A percentile compares a stretch with the other conserved stretches of the same genome.
These are phyloP conservation scores for Charaxes varanes DNA, from an alignment of 1,140 invertebrate species.

Conservation along the genomic window DNA sequence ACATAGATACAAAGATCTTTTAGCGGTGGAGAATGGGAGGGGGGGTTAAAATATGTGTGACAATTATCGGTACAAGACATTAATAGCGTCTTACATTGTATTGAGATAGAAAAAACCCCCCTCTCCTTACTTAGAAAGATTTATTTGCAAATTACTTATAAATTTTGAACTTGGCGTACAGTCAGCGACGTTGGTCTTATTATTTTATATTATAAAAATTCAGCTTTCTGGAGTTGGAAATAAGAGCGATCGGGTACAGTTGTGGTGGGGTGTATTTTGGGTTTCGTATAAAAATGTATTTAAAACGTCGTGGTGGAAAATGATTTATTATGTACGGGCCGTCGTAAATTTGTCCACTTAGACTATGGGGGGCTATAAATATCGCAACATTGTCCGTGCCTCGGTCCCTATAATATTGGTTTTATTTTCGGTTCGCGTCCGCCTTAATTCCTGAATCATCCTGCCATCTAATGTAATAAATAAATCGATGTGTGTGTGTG, in stretches of 20 bases:
- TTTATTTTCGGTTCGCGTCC: constrained; percentile 15
- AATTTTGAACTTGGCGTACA: constrained; percentile 46
- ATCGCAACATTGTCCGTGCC: constrained; percentile 32
- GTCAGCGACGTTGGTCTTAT: background rate
- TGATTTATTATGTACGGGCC: constrained; percentile 63
- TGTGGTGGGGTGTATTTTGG: constrained; percentile 33
- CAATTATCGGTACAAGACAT: constrained; percentile 69
- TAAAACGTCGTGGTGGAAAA: constrained; percentile 64
- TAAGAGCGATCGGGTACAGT: constrained; percentile 10
- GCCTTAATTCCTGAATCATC: constrained; percentile 5
- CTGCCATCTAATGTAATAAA: background rate
- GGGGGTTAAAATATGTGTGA: constrained; percentile 68
- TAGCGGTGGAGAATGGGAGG: constrained; percentile 32
- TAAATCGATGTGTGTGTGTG: background rate
- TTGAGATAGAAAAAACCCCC: constrained; percentile 46
- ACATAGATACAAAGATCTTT: constrained; percentile 44
- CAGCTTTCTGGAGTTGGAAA: background rate
- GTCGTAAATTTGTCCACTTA: constrained; percentile 70
- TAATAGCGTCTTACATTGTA: constrained; percentile 67
- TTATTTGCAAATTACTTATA: constrained; percentile 73
- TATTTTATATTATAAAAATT: constrained; percentile 4
- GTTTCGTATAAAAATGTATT: constrained; percentile 73
- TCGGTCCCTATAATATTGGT: constrained; percentile 24
- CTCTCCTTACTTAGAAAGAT: constrained; percentile 51
- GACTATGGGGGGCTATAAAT: constrained; percentile 58